Evolutionary conservation across 2,113 vertebrate species (phyloP), one percentile per base, ranked within the genome.

Genomic region (Lanius collurio): DNA sequence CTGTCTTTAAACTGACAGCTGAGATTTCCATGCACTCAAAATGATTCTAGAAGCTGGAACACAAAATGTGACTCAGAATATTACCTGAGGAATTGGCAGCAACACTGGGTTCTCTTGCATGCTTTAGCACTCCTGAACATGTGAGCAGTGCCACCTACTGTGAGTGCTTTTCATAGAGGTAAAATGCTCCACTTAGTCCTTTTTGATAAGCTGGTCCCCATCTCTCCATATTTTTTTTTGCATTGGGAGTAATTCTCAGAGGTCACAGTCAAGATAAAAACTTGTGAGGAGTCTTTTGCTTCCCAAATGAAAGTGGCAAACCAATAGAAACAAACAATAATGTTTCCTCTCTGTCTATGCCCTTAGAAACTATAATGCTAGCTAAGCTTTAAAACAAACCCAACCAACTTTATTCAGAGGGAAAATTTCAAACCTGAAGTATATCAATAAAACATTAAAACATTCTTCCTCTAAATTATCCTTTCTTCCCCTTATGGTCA

Each of bases 1-100:
- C 55, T 82, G 41, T 69, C 59, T 86, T 95, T 77, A 81, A 92
- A 89, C 8, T 53, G 76, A 87, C 73, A 89, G 52, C 22, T 52
- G 46, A 89, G 86, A 78, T 88, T 67, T 70, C 41, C 37, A 78
- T 1, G 44, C 31, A 28, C 9, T 56, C 27, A 56, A 35, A 83
- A 69, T 33, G 7, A 91, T 59, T 81, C 47, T 56, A 71, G 46
- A 83, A 90, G 49, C 41, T 70, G 41, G 37, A 24, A 90, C 18
- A 67, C 75, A 60, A 75, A 78, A 64, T 6, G 7, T 44, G 44
- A 68, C 47, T 70, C 67, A n/a, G 9, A 70, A 22, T 49, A 81
- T 7, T 60, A 95, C 82, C 35, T 30, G 13, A 88, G 26, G 31
- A 92, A 63, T 2, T 71, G 37, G 37, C 44, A 92, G 64, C 30